phyloP scores from a whole-genome alignment of 2,797 vertebrate genomes.

The Danio albolineatus region DNA sequence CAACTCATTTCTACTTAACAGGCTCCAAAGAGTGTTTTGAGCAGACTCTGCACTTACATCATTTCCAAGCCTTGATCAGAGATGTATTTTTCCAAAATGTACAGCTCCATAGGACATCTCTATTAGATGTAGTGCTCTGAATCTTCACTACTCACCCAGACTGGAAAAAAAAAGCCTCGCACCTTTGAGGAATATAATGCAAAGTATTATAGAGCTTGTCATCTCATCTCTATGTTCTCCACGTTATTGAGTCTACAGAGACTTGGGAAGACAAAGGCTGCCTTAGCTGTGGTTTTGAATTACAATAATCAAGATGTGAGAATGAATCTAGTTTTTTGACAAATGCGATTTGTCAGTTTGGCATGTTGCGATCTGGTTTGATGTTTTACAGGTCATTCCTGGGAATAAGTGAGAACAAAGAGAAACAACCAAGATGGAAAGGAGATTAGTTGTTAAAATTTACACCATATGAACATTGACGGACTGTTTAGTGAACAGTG shows the following conservation, averaged over 20 bases:
- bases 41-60: conserved; percentile 12
- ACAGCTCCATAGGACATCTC: conserved; percentile 20
- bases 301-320: conserved; percentile 30
- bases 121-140: conserved; percentile 25
- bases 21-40: conserved; percentile 18
- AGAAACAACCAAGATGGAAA: not conserved
- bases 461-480: not conserved
- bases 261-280: conserved; percentile 17
- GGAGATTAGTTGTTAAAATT: conserved; percentile 3
- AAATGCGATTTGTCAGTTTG: conserved; percentile 9
- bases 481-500: not conserved
- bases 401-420: not conserved
- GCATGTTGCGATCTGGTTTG: not conserved
- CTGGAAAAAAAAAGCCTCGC: conserved; percentile 28
- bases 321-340: not conserved
- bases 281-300: conserved; percentile 19
- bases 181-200: not conserved
- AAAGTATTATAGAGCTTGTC: conserved; percentile 3
- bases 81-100: conserved; percentile 16
- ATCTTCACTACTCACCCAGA: not conserved
- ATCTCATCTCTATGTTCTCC: conserved; percentile 25
- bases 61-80: conserved; percentile 11
- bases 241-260: not conserved
- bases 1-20: conserved; percentile 18
- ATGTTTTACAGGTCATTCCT: conserved; percentile 1